Evolutionary conservation across 2,797 vertebrate species (phyloP), one percentile per base, ranked within the genome.

Genomic region (Schizopygopsis pylzovi): DNA sequence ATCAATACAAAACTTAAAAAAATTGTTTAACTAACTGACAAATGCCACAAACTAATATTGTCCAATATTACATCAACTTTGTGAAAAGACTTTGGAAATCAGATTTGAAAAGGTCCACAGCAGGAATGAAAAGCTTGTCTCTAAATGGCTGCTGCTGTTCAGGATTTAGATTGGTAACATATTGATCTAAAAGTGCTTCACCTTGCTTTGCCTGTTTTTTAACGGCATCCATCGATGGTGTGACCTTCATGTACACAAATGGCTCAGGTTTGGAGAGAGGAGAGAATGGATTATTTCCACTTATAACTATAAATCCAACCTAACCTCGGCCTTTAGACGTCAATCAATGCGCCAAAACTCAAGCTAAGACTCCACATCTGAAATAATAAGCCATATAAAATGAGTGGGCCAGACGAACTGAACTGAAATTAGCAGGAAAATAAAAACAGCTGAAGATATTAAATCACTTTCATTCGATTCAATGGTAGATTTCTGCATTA

Each of bases 201-300:
- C 93, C 92, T 94, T 93, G 93, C 90, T 92, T 93, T 93, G 93
- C 92, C 88, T 94, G 77, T 92, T 92, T 95, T 95, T 95, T 95
- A 95, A 94, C 95, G 94, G 92, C 83, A 84, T 85, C 86, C 85
- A 95, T 94, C 33, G 93, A 95, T 95, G 90, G 92, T 80, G 91
- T 95, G 95, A 96, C 95, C 95, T 95, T 96, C 92, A 90, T 93
- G 91, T 94, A 92, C 93, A 95, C 94, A 95, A 94, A 95, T 93
- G 92, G 94, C 93, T 91, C 93, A 90, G 88, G 89, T 89, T 87
- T 90, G 92, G 91, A 86, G 91, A 93, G 91, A 90, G 87, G 90
- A 90, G 85, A 71, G 90, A 91, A 94, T 95, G 91, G 93, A 94
- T 95, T 94, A 92, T 93, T 94, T 93, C 89, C 91, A 91, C 90